These are phyloP conservation scores for Sarcophaga caerulescens DNA, from an alignment of 2,888 invertebrate genomes.

Conservation along the genomic window DNA sequence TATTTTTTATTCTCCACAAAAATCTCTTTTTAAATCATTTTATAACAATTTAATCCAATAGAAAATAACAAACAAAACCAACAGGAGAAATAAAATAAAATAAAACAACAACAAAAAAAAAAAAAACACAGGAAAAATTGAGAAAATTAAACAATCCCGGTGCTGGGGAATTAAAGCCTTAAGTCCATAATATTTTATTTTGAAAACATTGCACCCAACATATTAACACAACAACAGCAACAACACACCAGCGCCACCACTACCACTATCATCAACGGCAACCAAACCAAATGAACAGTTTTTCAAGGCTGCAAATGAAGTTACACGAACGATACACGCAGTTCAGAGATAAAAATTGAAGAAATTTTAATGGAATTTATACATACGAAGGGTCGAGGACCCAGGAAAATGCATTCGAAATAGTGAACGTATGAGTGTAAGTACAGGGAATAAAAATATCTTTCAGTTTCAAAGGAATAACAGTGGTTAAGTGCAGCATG, in stretches of 20 bases:
- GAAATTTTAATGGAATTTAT: not conserved
- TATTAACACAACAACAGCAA: not conserved
- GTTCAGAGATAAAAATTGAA: not conserved
- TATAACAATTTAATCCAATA: constrained; percentile 63
- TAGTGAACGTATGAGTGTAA: not conserved
- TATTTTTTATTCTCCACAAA: constrained; percentile 27
- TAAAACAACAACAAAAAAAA: not conserved
- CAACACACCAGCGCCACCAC: not conserved
- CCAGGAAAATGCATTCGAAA: too few species aligned
- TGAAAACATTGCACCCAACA: constrained; percentile 6
- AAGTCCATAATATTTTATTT: constrained; percentile 31
- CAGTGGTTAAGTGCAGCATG: constrained; percentile 30
- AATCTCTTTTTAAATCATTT: constrained; percentile 48
- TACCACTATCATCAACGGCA: too few species aligned
- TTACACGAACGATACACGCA: not conserved
- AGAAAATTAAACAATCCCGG: not conserved
- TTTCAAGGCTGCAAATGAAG: not conserved
- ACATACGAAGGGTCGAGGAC: not conserved
- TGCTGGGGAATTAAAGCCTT: constrained; percentile 5
- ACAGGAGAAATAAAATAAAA: constrained; percentile 2
- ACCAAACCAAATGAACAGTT: not conserved
- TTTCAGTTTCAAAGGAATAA: not conserved
- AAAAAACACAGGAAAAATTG: not conserved
- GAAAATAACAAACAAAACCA: constrained; percentile 61
- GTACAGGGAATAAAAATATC: not conserved